Evolutionary conservation across 2,797 vertebrate species (phyloP), one percentile per base, ranked within the genome.

Genomic region (Antennarius maculatus): DNA sequence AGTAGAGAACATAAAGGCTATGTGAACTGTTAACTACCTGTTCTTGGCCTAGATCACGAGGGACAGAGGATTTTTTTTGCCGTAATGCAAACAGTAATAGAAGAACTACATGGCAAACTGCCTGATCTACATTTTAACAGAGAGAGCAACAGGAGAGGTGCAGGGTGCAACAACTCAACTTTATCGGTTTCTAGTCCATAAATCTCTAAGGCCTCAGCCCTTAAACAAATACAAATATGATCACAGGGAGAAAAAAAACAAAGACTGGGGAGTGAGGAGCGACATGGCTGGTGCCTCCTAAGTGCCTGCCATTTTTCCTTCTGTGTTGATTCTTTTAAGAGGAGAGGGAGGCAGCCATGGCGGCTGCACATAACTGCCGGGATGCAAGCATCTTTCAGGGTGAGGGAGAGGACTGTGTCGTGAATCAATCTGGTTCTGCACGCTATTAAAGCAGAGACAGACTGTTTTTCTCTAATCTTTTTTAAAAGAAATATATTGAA

Each of bases 141-240:
- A 37, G 42, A 55, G 74, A 71, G 47, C 53, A 69, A 47, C 43
- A 56, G 66, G 54, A 76, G 79, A 81, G 74, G 74, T 29, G 23
- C 61, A 61, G 66, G 55, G 66, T 27, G 61, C 77, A 84, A 72
- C 87, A 83, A 89, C 80, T 90, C 84, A 86, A 84, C 86, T 90
- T 88, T 81, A 91, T 88, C 76, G 76, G 71, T 83, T 88, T 89
- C 74, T 81, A 89, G 86, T 83, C 80, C 69, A 81, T 90, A 86
- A 91, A 88, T 92, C 81, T 82, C 74, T 6, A 43, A 18, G 48
- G 80, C 71, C 76, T 85, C 81, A 79, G 80, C 70, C 84, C 85
- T 92, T 89, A 91, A 91, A 85, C 87, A 92, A 93, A 92, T 87
- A 90, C 86, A 89, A 92, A 91, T 92, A 92, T 81, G 81, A 93